Conservation (phyloP, 2,888 invertebrate genomes). For the Neocrepidodera transversa region DNA sequence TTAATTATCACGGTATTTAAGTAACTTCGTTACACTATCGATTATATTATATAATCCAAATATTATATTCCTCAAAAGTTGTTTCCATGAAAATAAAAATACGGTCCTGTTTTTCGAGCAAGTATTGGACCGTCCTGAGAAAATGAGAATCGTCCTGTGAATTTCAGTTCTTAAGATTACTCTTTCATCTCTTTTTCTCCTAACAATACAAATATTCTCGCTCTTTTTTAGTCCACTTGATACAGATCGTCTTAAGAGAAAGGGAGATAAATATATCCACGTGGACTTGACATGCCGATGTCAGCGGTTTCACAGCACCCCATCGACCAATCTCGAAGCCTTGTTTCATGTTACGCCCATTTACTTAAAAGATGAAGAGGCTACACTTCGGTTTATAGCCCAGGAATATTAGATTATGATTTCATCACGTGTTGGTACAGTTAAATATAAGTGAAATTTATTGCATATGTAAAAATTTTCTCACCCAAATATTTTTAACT, state of each 20-base stretch:
- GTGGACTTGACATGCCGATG: constrained; percentile 55
- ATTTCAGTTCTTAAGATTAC: constrained; percentile 60
- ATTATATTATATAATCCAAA: too few species aligned
- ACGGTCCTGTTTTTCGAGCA: constrained; percentile 45
- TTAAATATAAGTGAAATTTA: too few species aligned
- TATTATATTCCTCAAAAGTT: too few species aligned
- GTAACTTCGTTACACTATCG: too few species aligned
- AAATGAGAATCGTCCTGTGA: constrained; percentile 60
- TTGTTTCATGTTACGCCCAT: constrained; percentile 51
- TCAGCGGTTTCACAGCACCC: constrained; percentile 31
- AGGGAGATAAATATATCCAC: constrained; percentile 54
- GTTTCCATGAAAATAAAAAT: too few species aligned
- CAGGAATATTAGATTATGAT: constrained; percentile 16
- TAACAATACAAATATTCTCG: constrained; percentile 35
- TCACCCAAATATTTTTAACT: too few species aligned
- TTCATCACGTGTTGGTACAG: too few species aligned
- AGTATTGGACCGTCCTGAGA: constrained; percentile 60
- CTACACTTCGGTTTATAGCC: constrained; percentile 55
- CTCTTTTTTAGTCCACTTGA: constrained; percentile 27
- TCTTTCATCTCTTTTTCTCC: constrained; percentile 48
- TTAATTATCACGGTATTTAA: too few species aligned
- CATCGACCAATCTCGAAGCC: constrained; percentile 47
- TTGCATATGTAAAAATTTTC: too few species aligned
- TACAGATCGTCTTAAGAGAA: constrained; percentile 33
- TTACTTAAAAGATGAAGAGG: constrained; percentile 60